phyloP scores from a whole-genome alignment of 2,888 invertebrate species.

The Caenorhabditis japonica region DNA sequence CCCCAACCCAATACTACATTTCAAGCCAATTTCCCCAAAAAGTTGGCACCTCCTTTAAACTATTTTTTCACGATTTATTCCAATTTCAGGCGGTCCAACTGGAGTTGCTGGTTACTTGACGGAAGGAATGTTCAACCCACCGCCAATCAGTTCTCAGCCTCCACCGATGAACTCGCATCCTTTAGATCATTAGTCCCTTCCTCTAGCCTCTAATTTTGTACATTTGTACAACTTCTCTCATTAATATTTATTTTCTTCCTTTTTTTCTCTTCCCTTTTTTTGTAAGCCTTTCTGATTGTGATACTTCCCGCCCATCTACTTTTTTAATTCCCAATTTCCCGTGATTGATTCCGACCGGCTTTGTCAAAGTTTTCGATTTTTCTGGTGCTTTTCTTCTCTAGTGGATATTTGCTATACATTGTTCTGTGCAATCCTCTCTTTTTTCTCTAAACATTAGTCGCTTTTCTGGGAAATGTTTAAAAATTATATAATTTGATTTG shows the following conservation, averaged over 20 bases:
- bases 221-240: constrained; percentile 18
- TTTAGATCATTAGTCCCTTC: constrained; percentile 8
- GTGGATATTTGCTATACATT: constrained; percentile 3
- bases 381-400: constrained; percentile 19
- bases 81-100: constrained; percentile 60
- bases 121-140: constrained; percentile 70
- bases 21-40: too few species aligned
- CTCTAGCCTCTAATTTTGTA: constrained; percentile 26
- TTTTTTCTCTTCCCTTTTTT: background rate
- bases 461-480: constrained; percentile 5
- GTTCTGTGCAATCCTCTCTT: background rate
- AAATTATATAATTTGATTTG: too few species aligned
- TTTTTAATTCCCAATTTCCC: constrained; percentile 13
- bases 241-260: constrained; percentile 9
- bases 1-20: too few species aligned
- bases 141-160: constrained; percentile 54
- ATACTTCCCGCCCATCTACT: constrained; percentile 18
- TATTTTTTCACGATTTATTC: too few species aligned
- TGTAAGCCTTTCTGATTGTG: constrained; percentile 10
- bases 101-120: constrained; percentile 73
- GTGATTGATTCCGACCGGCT: constrained; percentile 28
- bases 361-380: constrained; percentile 3
- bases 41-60: too few species aligned
- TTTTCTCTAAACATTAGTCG: constrained; percentile 3
- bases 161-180: constrained; percentile 47